Evolutionary conservation across 1,140 invertebrate genomes (phyloP).

Genomic region (Euwallacea similis): DNA sequence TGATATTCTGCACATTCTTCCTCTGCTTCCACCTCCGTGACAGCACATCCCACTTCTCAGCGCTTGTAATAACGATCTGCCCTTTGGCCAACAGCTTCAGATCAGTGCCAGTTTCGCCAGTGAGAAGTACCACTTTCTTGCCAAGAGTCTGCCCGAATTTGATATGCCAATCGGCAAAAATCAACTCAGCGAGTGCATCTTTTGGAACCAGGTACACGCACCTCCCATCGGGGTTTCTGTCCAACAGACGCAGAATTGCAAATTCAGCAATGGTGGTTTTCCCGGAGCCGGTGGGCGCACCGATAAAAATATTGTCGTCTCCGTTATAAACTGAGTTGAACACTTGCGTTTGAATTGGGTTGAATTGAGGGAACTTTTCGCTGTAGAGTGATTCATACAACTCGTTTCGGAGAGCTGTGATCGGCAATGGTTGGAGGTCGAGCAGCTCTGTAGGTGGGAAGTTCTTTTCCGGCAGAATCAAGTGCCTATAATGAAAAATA

Average conservation of each 20-base stretch:
- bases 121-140: slow-evolving; percentile 91
- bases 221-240: slow-evolving; percentile 68
- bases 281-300: slow-evolving; percentile 95
- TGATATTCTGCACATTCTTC: slow-evolving; percentile 97
- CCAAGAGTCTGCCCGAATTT: slow-evolving; percentile 83
- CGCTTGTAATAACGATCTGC: slow-evolving; percentile 94
- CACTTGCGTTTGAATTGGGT: slow-evolving; percentile 99
- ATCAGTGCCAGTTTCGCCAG: slow-evolving; percentile 97
- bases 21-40: slow-evolving; percentile 98
- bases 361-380: slow-evolving; percentile 91
- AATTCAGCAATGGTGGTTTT: slow-evolving; percentile 98
- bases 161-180: slow-evolving; percentile 88
- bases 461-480: slow-evolving; percentile 98
- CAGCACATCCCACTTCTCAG: slow-evolving; percentile 98
- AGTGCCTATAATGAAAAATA: slow-evolving; percentile 64
- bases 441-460: slow-evolving; percentile 95
- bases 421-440: slow-evolving; percentile 95
- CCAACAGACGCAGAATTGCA: slow-evolving; percentile 87
- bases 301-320: slow-evolving; percentile 98
- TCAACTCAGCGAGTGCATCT: slow-evolving; percentile 88
- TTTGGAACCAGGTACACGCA: slow-evolving; percentile 95
- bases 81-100: slow-evolving; percentile 90
- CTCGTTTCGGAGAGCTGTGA: slow-evolving; percentile 80
- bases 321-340: slow-evolving; percentile 99
- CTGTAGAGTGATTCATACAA: slow-evolving; percentile 85